Percentiles rank a stretch among this genome's conserved stretches.
phyloP scores from a whole-genome alignment of 2,888 invertebrate genomes.

The Noctua pronuba region DNA sequence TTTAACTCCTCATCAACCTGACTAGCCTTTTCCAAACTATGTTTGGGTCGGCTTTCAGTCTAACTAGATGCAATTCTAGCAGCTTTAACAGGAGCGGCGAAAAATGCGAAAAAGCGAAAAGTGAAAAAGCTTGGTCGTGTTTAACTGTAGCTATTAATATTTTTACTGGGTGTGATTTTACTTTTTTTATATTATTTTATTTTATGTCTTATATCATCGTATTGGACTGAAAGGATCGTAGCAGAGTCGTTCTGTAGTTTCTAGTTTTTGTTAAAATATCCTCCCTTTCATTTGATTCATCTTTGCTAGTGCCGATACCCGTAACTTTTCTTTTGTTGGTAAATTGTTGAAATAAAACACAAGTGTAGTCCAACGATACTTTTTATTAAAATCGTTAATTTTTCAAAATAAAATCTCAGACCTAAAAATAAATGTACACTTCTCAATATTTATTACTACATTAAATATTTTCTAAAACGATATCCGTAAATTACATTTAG shows the following conservation, averaged over 20 bases:
- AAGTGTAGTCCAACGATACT: slow-evolving; percentile 64
- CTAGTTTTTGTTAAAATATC: background rate
- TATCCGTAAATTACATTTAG: slow-evolving; percentile 56
- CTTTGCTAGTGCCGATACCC: background rate
- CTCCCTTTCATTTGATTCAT: background rate
- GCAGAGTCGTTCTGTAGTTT: background rate
- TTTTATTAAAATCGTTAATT: slow-evolving; percentile 71
- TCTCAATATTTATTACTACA: slow-evolving; percentile 37
- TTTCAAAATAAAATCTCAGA: slow-evolving; percentile 73
- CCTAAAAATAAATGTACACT: slow-evolving; percentile 62
- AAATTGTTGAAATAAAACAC: slow-evolving; percentile 40
- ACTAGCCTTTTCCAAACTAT: background rate
- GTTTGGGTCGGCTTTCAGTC: background rate
- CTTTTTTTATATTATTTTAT: too few relatives aligned
- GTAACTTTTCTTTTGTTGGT: background rate
- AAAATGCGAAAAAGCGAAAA: too few relatives aligned
- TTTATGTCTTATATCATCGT: too few relatives aligned
- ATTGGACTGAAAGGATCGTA: too few relatives aligned
- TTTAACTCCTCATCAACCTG: background rate
- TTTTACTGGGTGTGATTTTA: too few relatives aligned
- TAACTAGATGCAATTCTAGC: too few relatives aligned
- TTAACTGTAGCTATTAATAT: too few relatives aligned
- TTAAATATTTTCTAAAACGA: slow-evolving; percentile 38
- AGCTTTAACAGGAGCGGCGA: too few relatives aligned
- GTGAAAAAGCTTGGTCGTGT: too few relatives aligned